Evolutionary conservation across 35 echinoderm and acorn worm genomes (phyloP).

Genomic region (Chiridota heheva): DNA sequence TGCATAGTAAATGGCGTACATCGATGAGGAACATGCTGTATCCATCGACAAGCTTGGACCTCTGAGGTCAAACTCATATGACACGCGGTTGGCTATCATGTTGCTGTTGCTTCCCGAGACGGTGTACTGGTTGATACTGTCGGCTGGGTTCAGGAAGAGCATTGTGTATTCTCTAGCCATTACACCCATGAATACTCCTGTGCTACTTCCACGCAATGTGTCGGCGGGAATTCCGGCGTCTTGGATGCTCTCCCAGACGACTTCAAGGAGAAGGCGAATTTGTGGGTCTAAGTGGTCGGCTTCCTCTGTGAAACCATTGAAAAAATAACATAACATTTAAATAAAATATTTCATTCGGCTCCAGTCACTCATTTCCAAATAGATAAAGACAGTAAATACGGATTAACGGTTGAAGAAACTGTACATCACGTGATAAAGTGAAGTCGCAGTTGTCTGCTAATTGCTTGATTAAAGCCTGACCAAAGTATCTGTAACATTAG

Average conservation of each 20-base stretch:
- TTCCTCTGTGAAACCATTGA: conserved; percentile 34
- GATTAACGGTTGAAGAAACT: no score
- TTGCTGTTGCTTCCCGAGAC: conserved; percentile 14
- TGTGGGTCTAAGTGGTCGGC: conserved; percentile 42
- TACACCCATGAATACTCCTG: conserved; percentile 25
- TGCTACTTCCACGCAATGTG: neutral
- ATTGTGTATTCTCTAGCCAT: conserved; percentile 27
- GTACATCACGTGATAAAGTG: no score
- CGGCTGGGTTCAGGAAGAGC: neutral
- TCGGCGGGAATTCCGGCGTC: conserved; percentile 3
- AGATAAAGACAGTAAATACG: no score
- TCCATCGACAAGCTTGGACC: conserved; percentile 15
- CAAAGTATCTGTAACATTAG: no score
- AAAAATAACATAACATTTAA: no score
- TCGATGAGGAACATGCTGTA: conserved; percentile 34
- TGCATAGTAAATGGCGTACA: conserved; percentile 26
- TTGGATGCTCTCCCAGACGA: conserved; percentile 21
- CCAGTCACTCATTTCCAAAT: no score
- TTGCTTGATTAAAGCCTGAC: no score
- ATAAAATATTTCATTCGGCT: no score
- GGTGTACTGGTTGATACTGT: conserved; percentile 15
- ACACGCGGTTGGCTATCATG: conserved; percentile 41
- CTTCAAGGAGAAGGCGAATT: conserved; percentile 45
- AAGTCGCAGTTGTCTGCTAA: no score
- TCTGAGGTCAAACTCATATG: conserved; percentile 36